These are phyloP conservation scores for Mesochorus sp. DNA, from an alignment of 2,888 invertebrate genomes.

Conservation along the genomic window DNA sequence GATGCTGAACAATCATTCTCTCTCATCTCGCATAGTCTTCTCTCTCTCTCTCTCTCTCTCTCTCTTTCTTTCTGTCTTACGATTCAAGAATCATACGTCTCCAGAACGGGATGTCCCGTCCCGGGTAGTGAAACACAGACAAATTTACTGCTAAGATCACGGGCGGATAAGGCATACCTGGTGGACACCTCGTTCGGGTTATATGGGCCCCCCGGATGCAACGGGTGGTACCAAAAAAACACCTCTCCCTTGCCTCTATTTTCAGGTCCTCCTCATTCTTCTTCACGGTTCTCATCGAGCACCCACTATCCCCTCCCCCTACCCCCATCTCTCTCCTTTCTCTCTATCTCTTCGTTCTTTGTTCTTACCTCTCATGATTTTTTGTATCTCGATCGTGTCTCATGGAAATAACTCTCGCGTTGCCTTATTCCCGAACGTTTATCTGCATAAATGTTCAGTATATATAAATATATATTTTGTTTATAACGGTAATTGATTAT, in stretches of 20 bases:
- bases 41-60: constrained; percentile 25
- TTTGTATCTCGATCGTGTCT: constrained; percentile 67
- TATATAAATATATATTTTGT: constrained; percentile 14
- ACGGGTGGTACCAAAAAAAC: constrained; percentile 66
- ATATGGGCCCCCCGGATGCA: constrained; percentile 75
- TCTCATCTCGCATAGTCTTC: constrained; percentile 27
- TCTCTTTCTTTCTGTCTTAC: constrained; percentile 14
- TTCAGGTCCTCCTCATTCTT: constrained; percentile 44
- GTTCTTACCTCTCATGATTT: constrained; percentile 19
- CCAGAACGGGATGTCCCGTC: constrained; percentile 64
- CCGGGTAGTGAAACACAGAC: constrained; percentile 72
- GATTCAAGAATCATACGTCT: constrained; percentile 35
- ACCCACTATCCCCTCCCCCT: constrained; percentile 37
- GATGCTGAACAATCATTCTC: constrained; percentile 26
- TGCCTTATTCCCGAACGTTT: constrained; percentile 36
- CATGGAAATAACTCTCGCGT: constrained; percentile 71
- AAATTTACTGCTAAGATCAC: constrained; percentile 80
- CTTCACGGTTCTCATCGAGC: constrained; percentile 43
- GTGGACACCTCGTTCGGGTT: constrained; percentile 80
- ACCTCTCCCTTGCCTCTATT: constrained; percentile 43
- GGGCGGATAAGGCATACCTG: constrained; percentile 80
- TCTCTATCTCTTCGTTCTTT: constrained; percentile 23
- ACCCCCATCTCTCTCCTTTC: neutral
- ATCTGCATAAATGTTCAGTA: too few species aligned
- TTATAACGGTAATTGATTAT: constrained; percentile 64